Percentiles rank a stretch among this genome's conserved stretches.
These are phyloP conservation scores for Heptranchias perlo DNA, from an alignment of 2,113 vertebrate species.

Conservation along the genomic window DNA sequence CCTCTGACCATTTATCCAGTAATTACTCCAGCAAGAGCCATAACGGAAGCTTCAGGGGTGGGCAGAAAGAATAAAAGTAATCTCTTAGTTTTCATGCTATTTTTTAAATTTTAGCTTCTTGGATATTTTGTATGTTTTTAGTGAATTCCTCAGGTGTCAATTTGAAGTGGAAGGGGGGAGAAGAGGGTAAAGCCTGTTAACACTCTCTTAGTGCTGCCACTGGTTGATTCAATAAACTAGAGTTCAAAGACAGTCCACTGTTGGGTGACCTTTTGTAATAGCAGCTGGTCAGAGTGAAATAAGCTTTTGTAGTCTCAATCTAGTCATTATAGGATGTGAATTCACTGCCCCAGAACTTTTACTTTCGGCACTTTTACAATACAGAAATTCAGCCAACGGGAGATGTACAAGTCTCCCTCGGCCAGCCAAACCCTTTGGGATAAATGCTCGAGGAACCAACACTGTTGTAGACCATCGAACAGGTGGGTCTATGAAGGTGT, in stretches of 20 bases:
- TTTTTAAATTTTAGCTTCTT: not conserved
- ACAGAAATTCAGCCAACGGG: not conserved
- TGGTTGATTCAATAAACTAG: not conserved
- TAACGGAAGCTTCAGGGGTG: not conserved
- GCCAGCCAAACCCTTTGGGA: not conserved
- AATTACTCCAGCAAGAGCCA: not conserved
- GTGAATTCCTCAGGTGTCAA: not conserved
- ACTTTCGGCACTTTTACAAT: not conserved
- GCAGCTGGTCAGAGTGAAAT: conserved; percentile 2
- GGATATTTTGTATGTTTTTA: not conserved
- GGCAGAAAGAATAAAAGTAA: not conserved
- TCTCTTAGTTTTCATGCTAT: not conserved
- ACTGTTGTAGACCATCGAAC: not conserved
- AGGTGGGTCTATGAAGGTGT: not conserved
- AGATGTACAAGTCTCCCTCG: not conserved
- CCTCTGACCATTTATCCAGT: not conserved
- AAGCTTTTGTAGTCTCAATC: not conserved
- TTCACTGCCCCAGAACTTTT: not conserved
- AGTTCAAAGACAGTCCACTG: conserved; percentile 15
- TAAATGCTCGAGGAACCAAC: not conserved
- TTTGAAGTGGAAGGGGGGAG: not conserved
- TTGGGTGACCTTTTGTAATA: not conserved
- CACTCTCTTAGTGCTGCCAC: not conserved
- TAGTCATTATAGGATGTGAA: not conserved
- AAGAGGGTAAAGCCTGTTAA: conserved; percentile 3